phyloP scores from a whole-genome alignment of 2,888 invertebrate species.

The Masnerella sp. region DNA sequence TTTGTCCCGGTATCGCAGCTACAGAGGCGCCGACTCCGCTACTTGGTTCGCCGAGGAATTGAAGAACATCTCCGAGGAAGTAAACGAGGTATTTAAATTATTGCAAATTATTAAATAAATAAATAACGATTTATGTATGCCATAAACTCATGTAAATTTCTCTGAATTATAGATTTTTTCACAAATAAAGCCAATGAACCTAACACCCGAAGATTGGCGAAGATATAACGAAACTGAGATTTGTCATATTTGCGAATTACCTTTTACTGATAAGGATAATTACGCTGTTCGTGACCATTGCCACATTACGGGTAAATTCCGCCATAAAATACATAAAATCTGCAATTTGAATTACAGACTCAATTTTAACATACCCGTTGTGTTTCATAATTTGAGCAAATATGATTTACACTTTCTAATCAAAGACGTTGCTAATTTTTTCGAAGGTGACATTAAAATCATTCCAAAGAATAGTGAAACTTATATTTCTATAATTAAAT shows the following conservation, averaged over 20 bases:
- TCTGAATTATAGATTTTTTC: slow-evolving; percentile 13
- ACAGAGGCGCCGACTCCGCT: too few relatives aligned
- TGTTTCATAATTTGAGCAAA: slow-evolving; percentile 62
- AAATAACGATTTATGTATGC: too few relatives aligned
- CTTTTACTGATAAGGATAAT: slow-evolving; percentile 11
- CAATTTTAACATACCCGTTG: slow-evolving; percentile 51
- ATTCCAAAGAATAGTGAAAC: slow-evolving; percentile 65
- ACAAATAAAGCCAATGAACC: neutral
- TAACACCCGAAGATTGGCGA: slow-evolving; percentile 8
- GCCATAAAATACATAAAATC: slow-evolving; percentile 49
- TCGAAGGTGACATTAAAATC: slow-evolving; percentile 57
- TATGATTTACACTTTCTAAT: slow-evolving; percentile 57
- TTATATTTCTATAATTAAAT: slow-evolving; percentile 61
- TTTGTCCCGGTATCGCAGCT: too few relatives aligned
- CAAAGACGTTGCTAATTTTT: slow-evolving; percentile 23
- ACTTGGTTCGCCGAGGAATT: too few relatives aligned
- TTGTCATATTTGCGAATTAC: slow-evolving; percentile 25
- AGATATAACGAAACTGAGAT: neutral
- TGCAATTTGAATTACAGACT: slow-evolving; percentile 59
- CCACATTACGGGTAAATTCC: slow-evolving; percentile 37
- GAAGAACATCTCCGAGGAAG: too few relatives aligned
- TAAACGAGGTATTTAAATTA: too few relatives aligned
- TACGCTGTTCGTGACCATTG: slow-evolving; percentile 14
- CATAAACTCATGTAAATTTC: too few relatives aligned
- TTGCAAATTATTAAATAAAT: too few relatives aligned